Base-by-base conservation (phyloP, 92 coral and sea anemone species). In the Bergia puertoricense region DNA sequence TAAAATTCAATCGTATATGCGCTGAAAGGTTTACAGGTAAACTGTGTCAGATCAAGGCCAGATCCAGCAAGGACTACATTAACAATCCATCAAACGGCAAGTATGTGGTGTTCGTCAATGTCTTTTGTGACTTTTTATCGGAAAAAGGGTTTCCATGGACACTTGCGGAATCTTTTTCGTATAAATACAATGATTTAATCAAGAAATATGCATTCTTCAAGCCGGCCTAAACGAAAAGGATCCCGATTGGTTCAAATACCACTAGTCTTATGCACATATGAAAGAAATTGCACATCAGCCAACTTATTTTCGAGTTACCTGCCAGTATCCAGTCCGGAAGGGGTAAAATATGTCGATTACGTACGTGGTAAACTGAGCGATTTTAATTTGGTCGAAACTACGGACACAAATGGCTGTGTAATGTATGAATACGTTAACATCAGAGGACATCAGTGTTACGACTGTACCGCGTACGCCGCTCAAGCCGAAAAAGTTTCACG, bases 61-160 rank as follows among this genome's bases (percentile, higher is more conserved):
- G 74, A 68, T 68, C 74, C 20, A 20, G 74, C 74, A 68, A 68
- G 74, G 74, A 68, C 30, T 68, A 68, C 30, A 68, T 68, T 68
- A 38, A 38, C 20, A 68, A 68, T 68, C 30, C 6, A 20, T 20
- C 14, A 68, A 68, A 68, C 14, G 74, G 30, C 74, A 68, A 18
- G 20, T 68, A 68, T 68, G 74, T 68, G 23, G 30, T 68, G 30
- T 68, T 68, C 6, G 74, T 11, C 74, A 68, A 68, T 20, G 38
- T 68, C 20, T 68, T 6, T 68, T 68, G 74, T 14, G 74, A 68
- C 74, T 68, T 68, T 10, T 8, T 6, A 68, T 68, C 23, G 20
- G 74, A 68, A 8, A 68, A 68, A 10, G 39, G 0, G 74, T 68
- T 68, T 18, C 30, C 74, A 18, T 68, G 74, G 74, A 68, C 74